These are phyloP conservation scores for Cyanoderma ruficeps DNA, from an alignment of 2,113 vertebrate genomes.

Conservation along the genomic window DNA sequence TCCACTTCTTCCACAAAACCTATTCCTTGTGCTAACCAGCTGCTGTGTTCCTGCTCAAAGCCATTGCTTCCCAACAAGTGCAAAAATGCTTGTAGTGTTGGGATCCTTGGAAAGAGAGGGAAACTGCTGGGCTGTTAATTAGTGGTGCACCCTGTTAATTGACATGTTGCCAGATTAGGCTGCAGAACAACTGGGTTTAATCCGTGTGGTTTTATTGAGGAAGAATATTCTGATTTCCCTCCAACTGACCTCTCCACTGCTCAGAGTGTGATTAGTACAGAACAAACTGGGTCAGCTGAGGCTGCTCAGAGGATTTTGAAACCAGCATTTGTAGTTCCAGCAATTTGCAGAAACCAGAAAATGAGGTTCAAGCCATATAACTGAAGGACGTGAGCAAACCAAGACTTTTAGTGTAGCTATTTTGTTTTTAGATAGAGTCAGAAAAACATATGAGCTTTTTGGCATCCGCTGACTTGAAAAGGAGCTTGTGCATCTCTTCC, in stretches of 20 bases:
- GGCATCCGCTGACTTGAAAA: neutral
- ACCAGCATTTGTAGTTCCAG: neutral
- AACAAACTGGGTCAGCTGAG: slow-evolving; percentile 6
- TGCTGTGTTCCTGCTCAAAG: neutral
- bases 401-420: neutral
- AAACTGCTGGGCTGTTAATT: neutral
- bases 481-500: neutral
- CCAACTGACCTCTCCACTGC: neutral
- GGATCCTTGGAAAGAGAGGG: neutral
- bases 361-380: neutral
- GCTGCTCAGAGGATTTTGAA: neutral
- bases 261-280: neutral
- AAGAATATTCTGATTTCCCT: neutral
- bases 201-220: neutral
- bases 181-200: neutral
- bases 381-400: neutral
- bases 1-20: neutral
- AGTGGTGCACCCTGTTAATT: fast-evolving
- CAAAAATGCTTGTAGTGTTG: neutral
- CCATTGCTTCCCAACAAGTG: neutral
- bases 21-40: neutral
- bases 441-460: neutral
- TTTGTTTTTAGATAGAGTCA: neutral
- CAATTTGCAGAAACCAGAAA: neutral
- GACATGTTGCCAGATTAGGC: neutral